A percentile compares a stretch with the other conserved stretches of the same genome.
phyloP scores from a whole-genome alignment of 64 coral and sea anemone genomes.

The Porites lutea region DNA sequence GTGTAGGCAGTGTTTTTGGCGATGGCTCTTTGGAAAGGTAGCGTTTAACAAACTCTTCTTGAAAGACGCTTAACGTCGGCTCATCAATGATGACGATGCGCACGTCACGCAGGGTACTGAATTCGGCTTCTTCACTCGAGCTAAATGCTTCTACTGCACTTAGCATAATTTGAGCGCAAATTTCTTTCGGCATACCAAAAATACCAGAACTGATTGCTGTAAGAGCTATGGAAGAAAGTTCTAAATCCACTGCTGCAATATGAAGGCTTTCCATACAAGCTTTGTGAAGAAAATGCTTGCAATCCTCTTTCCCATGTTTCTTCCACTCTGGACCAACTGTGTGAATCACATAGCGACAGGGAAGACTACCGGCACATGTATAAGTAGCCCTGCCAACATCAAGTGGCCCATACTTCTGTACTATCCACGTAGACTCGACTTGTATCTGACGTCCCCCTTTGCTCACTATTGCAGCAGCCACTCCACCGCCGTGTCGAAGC shows the following conservation, averaged over 20 bases:
- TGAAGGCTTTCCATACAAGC: conserved; percentile 32
- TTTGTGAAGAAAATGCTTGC: neutral
- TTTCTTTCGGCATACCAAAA: conserved; percentile 64
- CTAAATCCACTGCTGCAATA: conserved; percentile 11
- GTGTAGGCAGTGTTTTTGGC: neutral
- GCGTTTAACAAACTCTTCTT: conserved; percentile 14
- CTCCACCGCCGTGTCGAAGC: conserved; percentile 25
- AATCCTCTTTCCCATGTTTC: neutral
- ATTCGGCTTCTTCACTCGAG: neutral
- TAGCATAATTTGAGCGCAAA: conserved; percentile 81
- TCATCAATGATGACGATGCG: conserved; percentile 74
- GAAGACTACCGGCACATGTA: conserved; percentile 36
- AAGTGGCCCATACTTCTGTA: neutral
- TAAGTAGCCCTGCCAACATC: conserved; percentile 1
- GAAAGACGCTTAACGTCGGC: conserved; percentile 25
- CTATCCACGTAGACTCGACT: neutral
- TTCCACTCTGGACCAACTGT: conserved; percentile 45
- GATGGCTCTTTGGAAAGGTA: neutral
- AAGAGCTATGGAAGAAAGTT: neutral
- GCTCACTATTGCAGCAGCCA: conserved; percentile 29
- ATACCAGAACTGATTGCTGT: conserved; percentile 81
- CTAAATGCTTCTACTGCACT: conserved; percentile 54
- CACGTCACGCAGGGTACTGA: neutral
- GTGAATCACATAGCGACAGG: conserved; percentile 51
- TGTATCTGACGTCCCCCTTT: conserved; percentile 62